These are phyloP conservation scores for Xiphorhynchus erythropygius DNA, from an alignment of 2,797 vertebrate species.

Conservation along the genomic window DNA sequence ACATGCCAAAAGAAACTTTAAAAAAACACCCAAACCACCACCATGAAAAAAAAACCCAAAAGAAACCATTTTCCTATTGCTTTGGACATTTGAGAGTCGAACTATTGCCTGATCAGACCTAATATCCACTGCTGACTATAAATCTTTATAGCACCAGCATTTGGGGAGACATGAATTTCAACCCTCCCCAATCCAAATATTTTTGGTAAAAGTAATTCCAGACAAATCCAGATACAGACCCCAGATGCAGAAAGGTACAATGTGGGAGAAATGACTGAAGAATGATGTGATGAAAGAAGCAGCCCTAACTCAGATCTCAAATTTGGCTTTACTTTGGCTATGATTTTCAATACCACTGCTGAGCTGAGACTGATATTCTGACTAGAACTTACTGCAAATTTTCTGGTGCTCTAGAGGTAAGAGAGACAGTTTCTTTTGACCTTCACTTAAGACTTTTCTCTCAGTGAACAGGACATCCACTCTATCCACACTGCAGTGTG, in stretches of 20 bases:
- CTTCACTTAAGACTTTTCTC: background rate
- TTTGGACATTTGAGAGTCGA: background rate
- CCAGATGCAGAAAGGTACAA: background rate
- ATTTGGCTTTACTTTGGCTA: background rate
- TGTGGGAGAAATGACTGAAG: background rate
- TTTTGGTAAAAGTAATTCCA: background rate
- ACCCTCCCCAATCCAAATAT: background rate
- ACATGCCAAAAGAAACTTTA: background rate
- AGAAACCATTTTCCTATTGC: background rate
- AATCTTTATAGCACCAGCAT: background rate
- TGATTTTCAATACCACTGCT: background rate
- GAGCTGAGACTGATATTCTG: background rate
- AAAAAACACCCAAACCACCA: rapidly evolving
- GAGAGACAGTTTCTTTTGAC: background rate
- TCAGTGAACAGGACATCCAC: background rate
- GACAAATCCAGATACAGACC: background rate
- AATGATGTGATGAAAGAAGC: background rate
- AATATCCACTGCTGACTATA: background rate
- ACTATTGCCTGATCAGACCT: background rate
- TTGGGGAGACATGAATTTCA: background rate
- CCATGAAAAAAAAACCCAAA: rapidly evolving
- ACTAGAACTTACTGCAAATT: background rate
- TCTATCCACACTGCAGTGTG: background rate
- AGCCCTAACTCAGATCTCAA: background rate
- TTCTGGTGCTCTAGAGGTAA: background rate